These are phyloP conservation scores for Mesitornis unicolor DNA, from an alignment of 2,113 vertebrate genomes.

Conservation along the genomic window DNA sequence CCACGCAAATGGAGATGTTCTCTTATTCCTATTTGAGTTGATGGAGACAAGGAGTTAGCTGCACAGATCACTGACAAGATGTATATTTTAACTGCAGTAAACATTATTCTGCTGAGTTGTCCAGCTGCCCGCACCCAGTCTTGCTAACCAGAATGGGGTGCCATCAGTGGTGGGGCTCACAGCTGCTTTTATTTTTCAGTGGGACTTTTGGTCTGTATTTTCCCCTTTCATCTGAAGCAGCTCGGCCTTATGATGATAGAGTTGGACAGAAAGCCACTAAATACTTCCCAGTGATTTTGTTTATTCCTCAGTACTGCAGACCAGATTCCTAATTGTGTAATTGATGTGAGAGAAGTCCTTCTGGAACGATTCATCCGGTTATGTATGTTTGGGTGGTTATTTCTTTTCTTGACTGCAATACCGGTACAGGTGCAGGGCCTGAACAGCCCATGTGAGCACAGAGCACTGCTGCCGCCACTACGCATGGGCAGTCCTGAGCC, in stretches of 20 bases:
- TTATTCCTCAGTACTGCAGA: neutral
- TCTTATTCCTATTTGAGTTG: neutral
- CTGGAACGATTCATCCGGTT: conserved; percentile 41
- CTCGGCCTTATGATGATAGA: conserved; percentile 21
- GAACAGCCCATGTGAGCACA: neutral
- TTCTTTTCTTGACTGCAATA: neutral
- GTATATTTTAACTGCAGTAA: neutral
- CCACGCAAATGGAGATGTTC: neutral
- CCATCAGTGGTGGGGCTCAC: neutral
- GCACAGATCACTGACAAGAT: neutral
- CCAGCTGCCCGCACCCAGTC: neutral
- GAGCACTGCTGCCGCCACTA: fast-evolving
- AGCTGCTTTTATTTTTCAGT: neutral
- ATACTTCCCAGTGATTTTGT: neutral
- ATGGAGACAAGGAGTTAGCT: neutral
- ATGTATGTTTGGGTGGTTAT: neutral
- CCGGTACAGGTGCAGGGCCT: neutral
- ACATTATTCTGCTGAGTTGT: neutral
- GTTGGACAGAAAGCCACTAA: neutral
- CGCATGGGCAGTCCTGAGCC: neutral
- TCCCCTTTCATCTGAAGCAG: neutral
- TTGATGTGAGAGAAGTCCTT: conserved; percentile 45
- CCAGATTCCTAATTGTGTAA: conserved; percentile 41
- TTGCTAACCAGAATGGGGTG: neutral
- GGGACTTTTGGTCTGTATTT: neutral